Base-by-base conservation (phyloP, 2,113 vertebrate genomes). In the Spea bombifrons region DNA sequence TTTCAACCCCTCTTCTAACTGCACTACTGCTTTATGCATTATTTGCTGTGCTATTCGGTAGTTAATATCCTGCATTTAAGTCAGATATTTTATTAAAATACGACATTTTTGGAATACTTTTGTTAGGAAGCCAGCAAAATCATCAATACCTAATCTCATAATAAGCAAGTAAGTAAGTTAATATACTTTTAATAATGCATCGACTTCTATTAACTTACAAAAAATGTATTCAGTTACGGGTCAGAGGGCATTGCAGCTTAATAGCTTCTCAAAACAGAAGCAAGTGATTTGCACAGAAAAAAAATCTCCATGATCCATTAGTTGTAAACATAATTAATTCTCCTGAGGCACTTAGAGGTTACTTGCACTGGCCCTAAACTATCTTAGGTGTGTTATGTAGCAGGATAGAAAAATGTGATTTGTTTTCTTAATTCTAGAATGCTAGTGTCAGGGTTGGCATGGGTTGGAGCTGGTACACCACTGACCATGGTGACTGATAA, bases 271-370 rank as follows among this genome's bases (percentile, higher is more conserved):
- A 66, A 49, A 64, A 49, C 5, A 44, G 50, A 43, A 57, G 68
- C 9, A 53, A 57, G 55, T 12, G 9, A 57, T 57, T 57, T 57
- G 9, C 55, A 71, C 53, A 8, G 30, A 71, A 53, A 46, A 7
- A 49, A 4, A n/a, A 48, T 75, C n/a, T n/a, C n/a, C 63, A 45
- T 50, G 44, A 45, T 44, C 61, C 46, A 75, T 66, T 75, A 65
- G 16, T 10, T n/a, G 15, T 17, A 66, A 64, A 7, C 15, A 12
- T 13, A 13, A 13, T 52, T 52, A 59, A 44, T 43, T 15, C 44
- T 55, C 45, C 71, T 59, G 45, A 43, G 13, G 15, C 17, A 66
- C 48, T 15, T 52, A 75, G 5, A 52, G 63, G 73, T 75, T 75
- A 75, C 66, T 66, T 66, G 63, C 46, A 7, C 17, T 75, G 46